phyloP scores from a whole-genome alignment of 1,140 invertebrate species.

The Drosophila dunni region DNA sequence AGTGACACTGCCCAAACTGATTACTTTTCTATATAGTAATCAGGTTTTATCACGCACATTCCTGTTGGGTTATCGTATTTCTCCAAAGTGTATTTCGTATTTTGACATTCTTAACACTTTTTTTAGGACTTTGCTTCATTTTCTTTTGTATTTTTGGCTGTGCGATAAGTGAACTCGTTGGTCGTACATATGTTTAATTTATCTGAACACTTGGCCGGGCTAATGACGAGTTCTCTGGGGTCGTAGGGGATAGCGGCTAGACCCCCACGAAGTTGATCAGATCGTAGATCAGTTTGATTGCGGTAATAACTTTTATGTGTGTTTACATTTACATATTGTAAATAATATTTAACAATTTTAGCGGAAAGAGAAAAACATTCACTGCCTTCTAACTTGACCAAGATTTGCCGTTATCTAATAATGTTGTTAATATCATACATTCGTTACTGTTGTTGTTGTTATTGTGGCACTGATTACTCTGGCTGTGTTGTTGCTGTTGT shows the following conservation, averaged over 20 bases:
- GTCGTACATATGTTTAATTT: neutral
- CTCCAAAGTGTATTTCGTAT: neutral
- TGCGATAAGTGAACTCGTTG: conserved; percentile 12
- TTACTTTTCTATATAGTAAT: no score
- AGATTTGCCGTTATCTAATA: conserved; percentile 20
- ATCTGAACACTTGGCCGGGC: neutral
- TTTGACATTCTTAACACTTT: conserved; percentile 6
- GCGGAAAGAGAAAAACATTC: neutral
- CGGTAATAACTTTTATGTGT: neutral
- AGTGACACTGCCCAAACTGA: no score
- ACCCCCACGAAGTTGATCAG: no score
- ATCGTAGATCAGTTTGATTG: neutral
- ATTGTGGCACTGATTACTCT: neutral
- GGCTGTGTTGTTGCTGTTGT: neutral
- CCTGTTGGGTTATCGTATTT: conserved; percentile 5
- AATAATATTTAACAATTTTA: conserved; percentile 5
- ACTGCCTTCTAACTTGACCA: conserved; percentile 1
- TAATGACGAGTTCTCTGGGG: conserved; percentile 5
- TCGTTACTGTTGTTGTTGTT: neutral
- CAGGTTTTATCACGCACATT: neutral
- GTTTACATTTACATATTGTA: neutral
- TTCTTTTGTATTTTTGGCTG: conserved; percentile 1
- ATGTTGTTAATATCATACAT: conserved; percentile 10
- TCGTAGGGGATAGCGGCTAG: no score
- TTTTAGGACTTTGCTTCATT: conserved; percentile 7